Percentiles rank a stretch among this genome's conserved stretches.
These are phyloP conservation scores for Aulostomus chinensis DNA, from an alignment of 2,797 vertebrate species.

Conservation along the genomic window DNA sequence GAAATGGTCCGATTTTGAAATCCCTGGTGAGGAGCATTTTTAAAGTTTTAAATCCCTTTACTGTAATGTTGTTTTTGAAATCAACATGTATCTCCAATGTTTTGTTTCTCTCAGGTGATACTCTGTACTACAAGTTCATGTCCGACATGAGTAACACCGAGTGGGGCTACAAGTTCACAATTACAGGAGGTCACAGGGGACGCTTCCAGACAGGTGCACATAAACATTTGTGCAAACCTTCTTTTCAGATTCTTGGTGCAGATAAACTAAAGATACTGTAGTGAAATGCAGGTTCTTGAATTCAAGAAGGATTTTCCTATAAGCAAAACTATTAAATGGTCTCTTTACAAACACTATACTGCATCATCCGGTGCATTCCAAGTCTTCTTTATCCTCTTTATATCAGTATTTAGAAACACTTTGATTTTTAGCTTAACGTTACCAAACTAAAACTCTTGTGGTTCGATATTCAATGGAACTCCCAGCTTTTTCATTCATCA, in stretches of 20 bases:
- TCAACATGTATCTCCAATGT: background rate
- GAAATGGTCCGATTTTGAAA: conserved; percentile 96
- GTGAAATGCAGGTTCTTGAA: too few relatives aligned
- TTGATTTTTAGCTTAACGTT: too few relatives aligned
- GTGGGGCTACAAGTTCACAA: conserved; percentile 97
- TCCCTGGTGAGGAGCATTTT: conserved; percentile 84
- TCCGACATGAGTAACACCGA: conserved; percentile 99
- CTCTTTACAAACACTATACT: too few relatives aligned
- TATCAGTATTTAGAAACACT: too few relatives aligned
- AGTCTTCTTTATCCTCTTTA: too few relatives aligned
- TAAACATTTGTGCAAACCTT: background rate
- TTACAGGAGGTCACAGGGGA: conserved; percentile 94
- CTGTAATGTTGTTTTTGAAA: background rate
- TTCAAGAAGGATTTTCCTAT: too few relatives aligned
- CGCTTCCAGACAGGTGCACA: conserved; percentile 93
- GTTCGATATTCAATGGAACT: too few relatives aligned
- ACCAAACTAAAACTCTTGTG: too few relatives aligned
- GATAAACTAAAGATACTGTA: background rate
- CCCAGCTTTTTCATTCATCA: too few relatives aligned
- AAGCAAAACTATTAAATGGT: too few relatives aligned
- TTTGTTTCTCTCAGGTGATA: conserved; percentile 84
- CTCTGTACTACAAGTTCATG: conserved; percentile 92
- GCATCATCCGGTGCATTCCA: too few relatives aligned
- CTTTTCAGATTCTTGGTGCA: background rate
- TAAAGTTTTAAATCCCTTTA: background rate